phyloP scores from a whole-genome alignment of 1,140 invertebrate species.

The Zaprionus africanus region DNA sequence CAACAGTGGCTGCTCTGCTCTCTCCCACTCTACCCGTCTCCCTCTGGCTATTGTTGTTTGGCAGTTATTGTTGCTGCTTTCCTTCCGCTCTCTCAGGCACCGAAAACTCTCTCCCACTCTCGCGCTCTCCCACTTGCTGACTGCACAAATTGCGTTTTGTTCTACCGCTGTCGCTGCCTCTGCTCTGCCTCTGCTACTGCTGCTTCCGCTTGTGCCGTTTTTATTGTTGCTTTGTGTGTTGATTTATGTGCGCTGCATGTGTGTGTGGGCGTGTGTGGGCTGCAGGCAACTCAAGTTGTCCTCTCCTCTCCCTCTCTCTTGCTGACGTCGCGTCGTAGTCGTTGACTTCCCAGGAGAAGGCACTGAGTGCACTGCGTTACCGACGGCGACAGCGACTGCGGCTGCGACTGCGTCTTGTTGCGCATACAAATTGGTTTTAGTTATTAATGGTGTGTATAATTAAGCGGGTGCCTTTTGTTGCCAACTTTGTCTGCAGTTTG shows the following conservation, averaged over 20 bases:
- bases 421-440: slow-evolving; percentile 81
- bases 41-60: slow-evolving; percentile 44
- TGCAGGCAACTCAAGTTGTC: slow-evolving; percentile 17
- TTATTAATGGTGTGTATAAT: slow-evolving; percentile 83
- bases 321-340: slow-evolving; percentile 3
- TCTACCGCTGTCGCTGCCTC: slow-evolving; percentile 33
- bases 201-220: slow-evolving; percentile 39
- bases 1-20: slow-evolving; percentile 33
- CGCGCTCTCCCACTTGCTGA: background rate
- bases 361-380: slow-evolving; percentile 38
- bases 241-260: slow-evolving; percentile 67
- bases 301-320: slow-evolving; percentile 12
- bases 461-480: slow-evolving; percentile 79
- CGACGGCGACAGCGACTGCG: background rate
- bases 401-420: slow-evolving; percentile 47
- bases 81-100: slow-evolving; percentile 21
- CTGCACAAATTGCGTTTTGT: slow-evolving; percentile 73
- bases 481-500: slow-evolving; percentile 80
- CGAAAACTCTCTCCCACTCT: background rate
- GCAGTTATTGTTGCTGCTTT: slow-evolving; percentile 59
- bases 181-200: slow-evolving; percentile 30
- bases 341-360: slow-evolving; percentile 39
- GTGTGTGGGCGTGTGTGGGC: slow-evolving; percentile 36
- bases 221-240: slow-evolving; percentile 69
- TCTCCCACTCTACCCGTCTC: background rate